Conservation (phyloP, 64 coral and sea anemone genomes). For the Porites australiensis region DNA sequence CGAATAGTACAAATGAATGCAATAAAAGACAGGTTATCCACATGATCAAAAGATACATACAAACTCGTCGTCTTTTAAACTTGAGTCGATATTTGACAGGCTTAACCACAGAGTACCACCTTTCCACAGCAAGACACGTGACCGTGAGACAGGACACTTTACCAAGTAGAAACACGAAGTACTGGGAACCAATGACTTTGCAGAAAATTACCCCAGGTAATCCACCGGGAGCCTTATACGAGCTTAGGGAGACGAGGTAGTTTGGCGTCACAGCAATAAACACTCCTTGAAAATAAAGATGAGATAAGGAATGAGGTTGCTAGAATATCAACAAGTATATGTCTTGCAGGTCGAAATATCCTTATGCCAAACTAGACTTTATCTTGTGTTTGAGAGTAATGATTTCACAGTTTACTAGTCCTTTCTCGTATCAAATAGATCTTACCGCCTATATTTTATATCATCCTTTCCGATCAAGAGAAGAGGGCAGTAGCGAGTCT, state of each 20-base stretch:
- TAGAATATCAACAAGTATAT: too few species aligned
- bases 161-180: constrained; percentile 73
- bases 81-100: constrained; percentile 62
- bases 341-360: too few species aligned
- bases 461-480: too few species aligned
- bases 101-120: constrained; percentile 84
- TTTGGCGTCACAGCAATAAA: constrained; percentile 10
- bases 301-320: too few species aligned
- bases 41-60: constrained; percentile 50
- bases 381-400: too few species aligned
- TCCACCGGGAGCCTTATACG: constrained; percentile 4
- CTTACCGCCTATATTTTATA: too few species aligned
- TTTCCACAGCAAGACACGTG: constrained; percentile 74
- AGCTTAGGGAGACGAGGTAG: neutral
- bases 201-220: constrained; percentile 1
- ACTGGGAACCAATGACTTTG: constrained; percentile 38
- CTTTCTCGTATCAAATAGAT: too few species aligned
- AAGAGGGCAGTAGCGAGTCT: too few species aligned
- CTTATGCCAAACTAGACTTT: too few species aligned
- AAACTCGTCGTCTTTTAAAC: constrained; percentile 52
- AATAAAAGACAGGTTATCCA: constrained; percentile 29
- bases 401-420: too few species aligned
- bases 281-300: neutral
- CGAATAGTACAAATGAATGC: neutral
- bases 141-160: constrained; percentile 68